Percentiles rank a stretch among this genome's conserved stretches.
Conservation (phyloP, 2,888 invertebrate species). For the Mycalesis mineus region DNA sequence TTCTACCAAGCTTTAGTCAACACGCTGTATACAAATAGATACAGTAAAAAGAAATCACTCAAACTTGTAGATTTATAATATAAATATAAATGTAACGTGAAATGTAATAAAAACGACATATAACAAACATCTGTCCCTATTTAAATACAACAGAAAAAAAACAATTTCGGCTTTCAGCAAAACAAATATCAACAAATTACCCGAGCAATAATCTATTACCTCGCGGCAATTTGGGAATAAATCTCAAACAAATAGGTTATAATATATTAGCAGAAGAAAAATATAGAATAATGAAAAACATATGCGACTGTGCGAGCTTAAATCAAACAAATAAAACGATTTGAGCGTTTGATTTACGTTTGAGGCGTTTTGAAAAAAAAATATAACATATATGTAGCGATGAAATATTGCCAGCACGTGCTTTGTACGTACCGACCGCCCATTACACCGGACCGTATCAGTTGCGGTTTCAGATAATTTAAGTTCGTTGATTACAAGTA, state of each 20-base stretch:
- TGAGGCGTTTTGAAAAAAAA: constrained; percentile 21
- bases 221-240: background rate
- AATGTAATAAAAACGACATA: no score
- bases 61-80: no score
- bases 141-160: background rate
- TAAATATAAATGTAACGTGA: no score
- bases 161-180: background rate
- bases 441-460: constrained; percentile 26
- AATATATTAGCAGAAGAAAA: background rate
- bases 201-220: background rate
- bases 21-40: no score
- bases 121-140: background rate
- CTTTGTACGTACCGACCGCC: constrained; percentile 5
- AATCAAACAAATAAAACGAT: constrained; percentile 12
- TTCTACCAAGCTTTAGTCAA: no score
- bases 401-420: constrained; percentile 32
- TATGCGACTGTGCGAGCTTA: constrained; percentile 1
- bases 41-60: no score
- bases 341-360: constrained; percentile 20
- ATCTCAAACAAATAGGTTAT: constrained; percentile 1
- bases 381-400: background rate
- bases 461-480: no score
- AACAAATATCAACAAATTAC: background rate
- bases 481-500: no score
- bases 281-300: constrained; percentile 13